Conservation (phyloP, 2,888 invertebrate genomes). For the Allygus modestus region DNA sequence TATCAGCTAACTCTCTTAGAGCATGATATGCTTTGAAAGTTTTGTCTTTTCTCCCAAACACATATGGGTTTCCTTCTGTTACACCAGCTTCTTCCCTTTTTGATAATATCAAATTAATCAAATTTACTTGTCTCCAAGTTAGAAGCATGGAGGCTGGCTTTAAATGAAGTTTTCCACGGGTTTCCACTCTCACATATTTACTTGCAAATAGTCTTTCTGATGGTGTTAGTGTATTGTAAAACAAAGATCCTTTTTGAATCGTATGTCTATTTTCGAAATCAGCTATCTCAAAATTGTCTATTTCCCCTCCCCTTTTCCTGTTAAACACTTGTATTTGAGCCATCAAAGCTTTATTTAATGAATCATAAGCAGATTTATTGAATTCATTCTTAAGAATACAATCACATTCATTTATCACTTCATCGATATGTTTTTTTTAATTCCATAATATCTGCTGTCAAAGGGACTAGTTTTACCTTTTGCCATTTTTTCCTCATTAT, state of each 20-base stretch:
- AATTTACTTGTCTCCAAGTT: background rate
- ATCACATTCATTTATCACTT: background rate
- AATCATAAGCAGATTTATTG: background rate
- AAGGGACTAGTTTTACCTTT: too few relatives aligned
- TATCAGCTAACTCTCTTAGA: background rate
- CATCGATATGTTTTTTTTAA: background rate
- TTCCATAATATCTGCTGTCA: too few relatives aligned
- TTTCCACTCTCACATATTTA: slow-evolving; percentile 5
- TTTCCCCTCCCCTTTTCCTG: slow-evolving; percentile 15
- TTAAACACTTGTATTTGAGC: slow-evolving; percentile 26
- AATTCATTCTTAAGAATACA: background rate
- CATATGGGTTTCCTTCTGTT: background rate
- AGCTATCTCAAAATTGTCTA: background rate
- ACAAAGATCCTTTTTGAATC: slow-evolving; percentile 8
- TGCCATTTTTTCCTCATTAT: too few relatives aligned
- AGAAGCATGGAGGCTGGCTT: background rate
- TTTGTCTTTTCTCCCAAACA: background rate
- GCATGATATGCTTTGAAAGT: background rate
- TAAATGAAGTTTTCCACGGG: slow-evolving; percentile 21
- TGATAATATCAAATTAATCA: background rate
- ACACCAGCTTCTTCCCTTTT: background rate
- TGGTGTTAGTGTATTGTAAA: slow-evolving; percentile 9
- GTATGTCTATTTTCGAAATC: slow-evolving; percentile 9
- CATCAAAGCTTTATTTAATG: slow-evolving; percentile 32
- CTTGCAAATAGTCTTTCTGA: slow-evolving; percentile 13